Conservation (phyloP, 2,888 invertebrate species). For the Papilio demoleus region DNA sequence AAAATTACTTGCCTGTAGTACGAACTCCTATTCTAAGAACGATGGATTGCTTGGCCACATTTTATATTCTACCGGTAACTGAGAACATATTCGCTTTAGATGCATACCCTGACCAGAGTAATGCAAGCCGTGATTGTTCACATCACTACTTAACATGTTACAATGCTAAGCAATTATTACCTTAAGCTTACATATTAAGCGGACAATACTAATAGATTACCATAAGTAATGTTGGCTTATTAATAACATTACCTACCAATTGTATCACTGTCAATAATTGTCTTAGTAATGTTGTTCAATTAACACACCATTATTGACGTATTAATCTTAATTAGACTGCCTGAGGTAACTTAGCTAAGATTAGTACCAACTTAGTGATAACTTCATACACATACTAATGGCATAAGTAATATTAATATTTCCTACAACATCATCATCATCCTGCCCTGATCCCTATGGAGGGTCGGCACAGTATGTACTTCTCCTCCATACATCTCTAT, state of each 20-base stretch:
- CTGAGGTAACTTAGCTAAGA: background rate
- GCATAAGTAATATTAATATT: too few relatives aligned
- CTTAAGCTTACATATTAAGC: background rate
- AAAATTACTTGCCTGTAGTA: too few relatives aligned
- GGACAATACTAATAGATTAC: background rate
- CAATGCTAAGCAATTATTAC: background rate
- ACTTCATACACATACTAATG: too few relatives aligned
- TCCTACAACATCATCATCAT: too few relatives aligned
- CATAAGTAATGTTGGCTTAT: constrained; percentile 9
- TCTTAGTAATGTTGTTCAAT: background rate
- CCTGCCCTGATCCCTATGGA: too few relatives aligned
- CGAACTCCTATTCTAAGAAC: too few relatives aligned
- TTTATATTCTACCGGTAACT: too few relatives aligned
- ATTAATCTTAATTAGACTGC: background rate
- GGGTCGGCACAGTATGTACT: too few relatives aligned
- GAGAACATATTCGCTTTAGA: too few relatives aligned
- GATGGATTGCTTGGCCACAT: too few relatives aligned
- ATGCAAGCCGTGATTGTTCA: background rate
- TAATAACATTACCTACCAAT: background rate
- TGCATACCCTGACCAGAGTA: background rate
- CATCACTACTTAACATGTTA: constrained; percentile 2
- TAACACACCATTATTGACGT: constrained; percentile 1
- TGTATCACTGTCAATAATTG: background rate
- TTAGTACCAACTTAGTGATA: too few relatives aligned
- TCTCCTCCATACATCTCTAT: too few relatives aligned